A percentile compares a stretch with the other conserved stretches of the same genome.
Evolutionary conservation across 2,113 vertebrate genomes (phyloP).

Genomic region (Sula dactylatra): DNA sequence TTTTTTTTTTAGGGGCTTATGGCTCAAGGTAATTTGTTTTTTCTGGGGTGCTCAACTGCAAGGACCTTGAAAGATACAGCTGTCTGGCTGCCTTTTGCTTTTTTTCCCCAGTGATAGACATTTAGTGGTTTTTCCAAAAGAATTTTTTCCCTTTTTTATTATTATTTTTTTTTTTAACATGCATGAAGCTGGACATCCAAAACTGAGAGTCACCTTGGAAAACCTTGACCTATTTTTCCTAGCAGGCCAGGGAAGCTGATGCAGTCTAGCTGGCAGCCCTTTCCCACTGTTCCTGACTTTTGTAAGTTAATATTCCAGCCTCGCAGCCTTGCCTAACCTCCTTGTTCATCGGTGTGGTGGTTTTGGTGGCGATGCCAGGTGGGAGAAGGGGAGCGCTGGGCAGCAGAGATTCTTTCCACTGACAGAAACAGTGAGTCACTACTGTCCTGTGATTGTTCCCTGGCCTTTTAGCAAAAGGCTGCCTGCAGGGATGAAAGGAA

Average conservation of each 20-base stretch:
- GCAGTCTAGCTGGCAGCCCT: conserved; percentile 1
- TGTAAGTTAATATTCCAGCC: neutral
- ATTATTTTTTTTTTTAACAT: neutral
- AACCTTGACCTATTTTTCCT: conserved; percentile 45
- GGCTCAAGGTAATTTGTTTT: neutral
- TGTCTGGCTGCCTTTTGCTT: neutral
- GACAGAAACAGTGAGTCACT: conserved; percentile 39
- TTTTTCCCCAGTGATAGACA: neutral
- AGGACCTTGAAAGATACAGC: neutral
- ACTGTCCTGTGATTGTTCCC: conserved; percentile 21
- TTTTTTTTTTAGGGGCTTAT: neutral
- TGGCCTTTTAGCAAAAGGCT: neutral
- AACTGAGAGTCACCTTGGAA: conserved; percentile 11
- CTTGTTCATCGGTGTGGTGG: neutral
- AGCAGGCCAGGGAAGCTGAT: neutral
- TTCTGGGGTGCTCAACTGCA: neutral
- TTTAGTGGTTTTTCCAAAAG: neutral
- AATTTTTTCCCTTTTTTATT: rapidly evolving
- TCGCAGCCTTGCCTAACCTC: conserved; percentile 8
- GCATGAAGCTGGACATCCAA: neutral
- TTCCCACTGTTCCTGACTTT: conserved; percentile 7
- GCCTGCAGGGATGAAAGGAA: conserved; percentile 33
- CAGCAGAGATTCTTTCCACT: conserved; percentile 48
- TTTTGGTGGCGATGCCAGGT: conserved; percentile 52
- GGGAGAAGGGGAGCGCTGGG: conserved; percentile 41